Percentiles rank a stretch among this genome's conserved stretches.
These are phyloP conservation scores for Physocephala rufipes DNA, from an alignment of 2,888 invertebrate species.

Conservation along the genomic window DNA sequence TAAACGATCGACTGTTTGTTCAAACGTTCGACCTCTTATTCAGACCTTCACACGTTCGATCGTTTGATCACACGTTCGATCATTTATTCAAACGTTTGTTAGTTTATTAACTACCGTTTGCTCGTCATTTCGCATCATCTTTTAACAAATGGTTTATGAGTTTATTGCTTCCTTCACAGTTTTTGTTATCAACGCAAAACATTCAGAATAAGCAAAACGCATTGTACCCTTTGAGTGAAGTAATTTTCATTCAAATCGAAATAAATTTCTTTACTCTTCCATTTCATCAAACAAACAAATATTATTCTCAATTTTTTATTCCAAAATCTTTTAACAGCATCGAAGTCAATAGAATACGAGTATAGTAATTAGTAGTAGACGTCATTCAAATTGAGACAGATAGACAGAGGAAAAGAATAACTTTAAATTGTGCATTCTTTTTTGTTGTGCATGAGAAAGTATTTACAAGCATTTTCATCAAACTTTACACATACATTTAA, in stretches of 20 bases:
- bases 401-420: too few species aligned
- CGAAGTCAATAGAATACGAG: slow-evolving; percentile 10
- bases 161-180: slow-evolving; percentile 25
- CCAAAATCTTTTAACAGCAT: slow-evolving; percentile 47
- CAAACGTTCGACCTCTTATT: too few species aligned
- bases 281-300: slow-evolving; percentile 38
- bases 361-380: slow-evolving; percentile 15
- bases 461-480: slow-evolving; percentile 63
- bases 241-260: too few species aligned
- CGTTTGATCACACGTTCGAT: too few species aligned
- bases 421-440: slow-evolving; percentile 23
- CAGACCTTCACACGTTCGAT: too few species aligned
- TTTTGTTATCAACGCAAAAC: slow-evolving; percentile 28
- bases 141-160: too few species aligned
- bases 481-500: slow-evolving; percentile 57
- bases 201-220: slow-evolving; percentile 34
- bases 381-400: not conserved
- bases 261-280: too few species aligned
- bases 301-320: slow-evolving; percentile 55
- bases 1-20: too few species aligned
- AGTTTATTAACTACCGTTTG: too few species aligned
- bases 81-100: too few species aligned
- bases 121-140: too few species aligned
- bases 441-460: slow-evolving; percentile 44
- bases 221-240: not conserved